Percentiles rank a stretch among this genome's conserved stretches.
Evolutionary conservation across 2,888 invertebrate species (phyloP).

Genomic region (Nephrotoma guestfalica): DNA sequence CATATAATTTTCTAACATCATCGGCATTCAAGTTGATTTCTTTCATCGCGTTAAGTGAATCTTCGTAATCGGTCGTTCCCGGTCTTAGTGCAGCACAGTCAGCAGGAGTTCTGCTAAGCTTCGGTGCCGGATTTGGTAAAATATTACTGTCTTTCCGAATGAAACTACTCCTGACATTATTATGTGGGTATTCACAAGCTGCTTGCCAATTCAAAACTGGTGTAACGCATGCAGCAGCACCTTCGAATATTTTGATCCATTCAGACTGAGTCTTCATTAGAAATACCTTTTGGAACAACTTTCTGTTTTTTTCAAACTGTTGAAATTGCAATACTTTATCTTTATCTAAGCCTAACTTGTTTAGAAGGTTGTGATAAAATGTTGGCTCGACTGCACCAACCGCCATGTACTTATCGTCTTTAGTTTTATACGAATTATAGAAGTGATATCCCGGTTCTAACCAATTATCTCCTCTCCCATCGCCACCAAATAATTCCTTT

Average conservation of each 20-base stretch:
- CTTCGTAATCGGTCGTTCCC: slow-evolving; percentile 8
- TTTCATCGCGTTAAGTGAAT: slow-evolving; percentile 15
- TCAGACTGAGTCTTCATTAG: slow-evolving; percentile 67
- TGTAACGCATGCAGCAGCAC: slow-evolving; percentile 83
- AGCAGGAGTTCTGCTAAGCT: slow-evolving; percentile 61
- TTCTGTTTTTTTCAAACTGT: slow-evolving; percentile 38
- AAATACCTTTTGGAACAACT: slow-evolving; percentile 50
- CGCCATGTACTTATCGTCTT: slow-evolving; percentile 83
- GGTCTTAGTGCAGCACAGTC: slow-evolving; percentile 21
- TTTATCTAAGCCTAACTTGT: slow-evolving; percentile 46
- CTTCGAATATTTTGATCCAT: slow-evolving; percentile 69
- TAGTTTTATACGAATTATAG: slow-evolving; percentile 83
- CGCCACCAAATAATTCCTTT: slow-evolving; percentile 49
- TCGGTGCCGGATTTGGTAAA: slow-evolving; percentile 64
- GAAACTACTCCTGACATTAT: slow-evolving; percentile 46
- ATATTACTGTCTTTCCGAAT: slow-evolving; percentile 26
- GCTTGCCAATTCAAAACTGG: slow-evolving; percentile 67
- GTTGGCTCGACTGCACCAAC: slow-evolving; percentile 91
- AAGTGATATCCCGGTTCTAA: slow-evolving; percentile 77
- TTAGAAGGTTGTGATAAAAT: slow-evolving; percentile 66
- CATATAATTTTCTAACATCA: slow-evolving; percentile 27
- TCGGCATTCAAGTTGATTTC: slow-evolving; percentile 18
- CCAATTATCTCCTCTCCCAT: slow-evolving; percentile 59
- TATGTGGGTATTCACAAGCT: slow-evolving; percentile 55
- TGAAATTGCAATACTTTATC: slow-evolving; percentile 46